Evolutionary conservation across 2,113 vertebrate genomes (phyloP), one percentile per base, ranked within the genome.

Genomic region (Erythrocercus mccallii): DNA sequence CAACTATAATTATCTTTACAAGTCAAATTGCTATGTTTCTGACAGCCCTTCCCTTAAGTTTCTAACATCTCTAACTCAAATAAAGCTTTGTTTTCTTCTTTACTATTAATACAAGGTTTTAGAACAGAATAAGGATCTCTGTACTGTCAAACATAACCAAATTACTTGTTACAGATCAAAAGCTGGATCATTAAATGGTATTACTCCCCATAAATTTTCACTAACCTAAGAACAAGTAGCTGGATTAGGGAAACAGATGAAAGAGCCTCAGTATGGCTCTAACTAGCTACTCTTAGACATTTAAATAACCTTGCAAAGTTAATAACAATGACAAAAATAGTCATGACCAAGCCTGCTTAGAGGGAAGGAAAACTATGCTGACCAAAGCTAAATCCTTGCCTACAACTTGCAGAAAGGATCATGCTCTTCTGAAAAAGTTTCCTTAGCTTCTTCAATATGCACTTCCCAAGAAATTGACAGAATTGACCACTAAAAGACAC

Each of bases 1-100:
- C 97, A 98, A 97, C 97, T 96, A 97, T 94, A 98, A 97, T 98
- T 94, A 97, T 95, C 91, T 85, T 92, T 97, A 95, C 92, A 96
- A 97, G 94, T 94, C 96, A 97, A 98, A 97, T 96, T 97, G 90
- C 97, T 98, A 96, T 65, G 94, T 96, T 93, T 88, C 96, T 95
- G 93, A 94, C 89, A 98, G 95, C 47, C 82, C 88, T 96, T 96
- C 85, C 90, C 91, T 95, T 64, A 83, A 90, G 79, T 82, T 97
- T 96, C 89, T 85, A 96, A 95, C 86, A 93, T 96, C 96, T 97
- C 86, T 94, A 92, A 94, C 92, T 96, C 92, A 95, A 97, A 97
- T 51, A 83, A 88, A 62, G 30, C 6, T 61, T 68, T 82, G 53
- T 38, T 45, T 21, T 30, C 45, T 30, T 81, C 51, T 65, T 90